Evolutionary conservation across 2,888 invertebrate species (phyloP).

Genomic region (Balanococcus diminutus): DNA sequence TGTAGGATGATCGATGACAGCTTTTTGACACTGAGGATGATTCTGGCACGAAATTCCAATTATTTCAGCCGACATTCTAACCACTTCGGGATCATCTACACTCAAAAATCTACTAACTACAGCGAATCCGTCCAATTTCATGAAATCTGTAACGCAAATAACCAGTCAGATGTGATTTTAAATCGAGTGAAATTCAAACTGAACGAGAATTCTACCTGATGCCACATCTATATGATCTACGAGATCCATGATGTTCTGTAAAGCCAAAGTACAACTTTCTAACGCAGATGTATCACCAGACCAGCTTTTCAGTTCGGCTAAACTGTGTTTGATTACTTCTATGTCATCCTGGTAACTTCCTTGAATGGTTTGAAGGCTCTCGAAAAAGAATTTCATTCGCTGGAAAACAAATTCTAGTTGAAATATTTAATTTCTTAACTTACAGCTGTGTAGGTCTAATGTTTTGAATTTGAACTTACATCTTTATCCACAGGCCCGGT

Average conservation of each 20-base stretch:
- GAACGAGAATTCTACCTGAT: conserved; percentile 4
- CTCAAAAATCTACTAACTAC: conserved; percentile 32
- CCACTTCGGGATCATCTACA: background rate
- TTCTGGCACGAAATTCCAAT: conserved; percentile 48
- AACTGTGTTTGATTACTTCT: conserved; percentile 41
- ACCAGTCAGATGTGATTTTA: background rate
- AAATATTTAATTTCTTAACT: too few species aligned
- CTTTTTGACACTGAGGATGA: conserved; percentile 45
- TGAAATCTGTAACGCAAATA: conserved; percentile 22
- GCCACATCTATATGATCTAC: conserved; percentile 50
- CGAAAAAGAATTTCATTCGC: conserved; percentile 47
- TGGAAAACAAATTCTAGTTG: too few species aligned
- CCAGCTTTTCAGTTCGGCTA: conserved; percentile 22
- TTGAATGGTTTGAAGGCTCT: conserved; percentile 43
- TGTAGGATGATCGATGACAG: conserved; percentile 23
- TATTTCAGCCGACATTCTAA: conserved; percentile 45
- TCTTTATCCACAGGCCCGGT: conserved; percentile 42
- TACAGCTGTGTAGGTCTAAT: background rate
- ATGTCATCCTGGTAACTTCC: conserved; percentile 50
- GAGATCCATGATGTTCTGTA: conserved; percentile 41
- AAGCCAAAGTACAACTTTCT: conserved; percentile 37
- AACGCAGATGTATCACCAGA: background rate
- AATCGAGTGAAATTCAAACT: background rate
- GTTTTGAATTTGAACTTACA: background rate
- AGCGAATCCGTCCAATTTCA: conserved; percentile 31